Evolutionary conservation across 2,888 invertebrate genomes (phyloP), one percentile per base, ranked within the genome.

Genomic region (Nipponacmea schrenckii): DNA sequence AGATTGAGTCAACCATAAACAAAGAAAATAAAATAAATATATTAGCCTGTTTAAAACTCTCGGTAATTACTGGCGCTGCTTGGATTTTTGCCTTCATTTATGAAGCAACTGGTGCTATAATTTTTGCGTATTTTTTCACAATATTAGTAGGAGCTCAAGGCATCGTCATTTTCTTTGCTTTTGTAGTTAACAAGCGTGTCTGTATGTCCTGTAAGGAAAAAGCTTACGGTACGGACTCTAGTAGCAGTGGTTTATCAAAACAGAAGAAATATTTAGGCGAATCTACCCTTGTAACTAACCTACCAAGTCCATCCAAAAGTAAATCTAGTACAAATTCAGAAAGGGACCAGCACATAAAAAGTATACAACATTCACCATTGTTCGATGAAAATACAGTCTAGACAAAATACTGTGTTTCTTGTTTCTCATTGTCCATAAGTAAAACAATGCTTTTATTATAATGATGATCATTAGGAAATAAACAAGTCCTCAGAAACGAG

Each of bases 11-110:
- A 14, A 14, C 56, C 56, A 56, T 20, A 56, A 56, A 56, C 56
- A 56, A 14, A 24, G 56, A 56, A 56, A 20, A 56, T 56, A 56
- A 24, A 56, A 56, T 56, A 12, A 56, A 56, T 56, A 56, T 56
- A 24, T 56, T 56, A 15, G 56, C 56, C 24, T 56, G 56, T 8
- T 24, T 56, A 56, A 56, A 56, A 56, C 56, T 56, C 24, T 56
- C 56, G 10, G 56, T 56, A 24, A 56, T 56, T 10, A 56, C 56
- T 15, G 56, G 56, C 1, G 56, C 20, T 10, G 20, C 56, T 20
- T 56, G 56, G 56, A 56, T 56, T 24, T 56, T 56, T 56, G 56
- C 56, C 20, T 56, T 56, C 20, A 24, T 56, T 10, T 56, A 56
- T 24, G 56, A 56, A 24, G 56, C 56, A 3, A 56, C 56, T 56